Evolutionary conservation across 2,113 vertebrate genomes (phyloP), one percentile per base, ranked within the genome.

Genomic region (Pseudorasbora parva): DNA sequence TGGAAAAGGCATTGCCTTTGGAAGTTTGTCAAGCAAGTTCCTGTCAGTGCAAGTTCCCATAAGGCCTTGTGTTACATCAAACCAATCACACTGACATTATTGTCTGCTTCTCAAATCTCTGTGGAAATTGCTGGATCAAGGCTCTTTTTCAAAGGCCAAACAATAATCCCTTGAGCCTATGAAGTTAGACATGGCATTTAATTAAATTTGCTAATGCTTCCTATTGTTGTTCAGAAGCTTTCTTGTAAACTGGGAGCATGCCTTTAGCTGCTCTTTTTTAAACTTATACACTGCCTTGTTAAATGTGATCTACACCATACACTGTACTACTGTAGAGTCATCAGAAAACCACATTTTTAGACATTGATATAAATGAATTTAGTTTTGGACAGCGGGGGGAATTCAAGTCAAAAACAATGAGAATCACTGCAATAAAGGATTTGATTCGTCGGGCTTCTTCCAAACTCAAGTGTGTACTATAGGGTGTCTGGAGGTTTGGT

Each of bases 1-100:
- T 88, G 82, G 84, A 80, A 81, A 88, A 84, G 33, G 17, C 84
- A 81, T 84, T 64, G 72, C 78, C 57, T 86, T 41, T 66, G 66
- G 68, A 73, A 78, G 19, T 73, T 57, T 78, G 56, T 78, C 56
- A 60, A 78, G 41, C 75, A 78, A 43, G 79, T 37, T 37, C 37
- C 66, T 66, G 78, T 85, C 72, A 37, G 33, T 57, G 15, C 25
- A 15, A 78, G 69, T 78, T 87, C 73, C 71, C 78, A 87, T 47
- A 82, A 84, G 64, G 15, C n/a, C 30, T 77, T 47, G 30, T 83
- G 73, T 78, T 51, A 77, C 79, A 73, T 77, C 66, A 75, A 33
- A 56, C 72, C 69, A 84, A 81, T 87, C 60, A 76, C 79, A 71
- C 54, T 81, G 69, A 84, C 54, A 54, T 41, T 54, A 62, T n/a